These are phyloP conservation scores for Agrotis ipsilon DNA, from an alignment of 2,888 invertebrate species.

Conservation along the genomic window DNA sequence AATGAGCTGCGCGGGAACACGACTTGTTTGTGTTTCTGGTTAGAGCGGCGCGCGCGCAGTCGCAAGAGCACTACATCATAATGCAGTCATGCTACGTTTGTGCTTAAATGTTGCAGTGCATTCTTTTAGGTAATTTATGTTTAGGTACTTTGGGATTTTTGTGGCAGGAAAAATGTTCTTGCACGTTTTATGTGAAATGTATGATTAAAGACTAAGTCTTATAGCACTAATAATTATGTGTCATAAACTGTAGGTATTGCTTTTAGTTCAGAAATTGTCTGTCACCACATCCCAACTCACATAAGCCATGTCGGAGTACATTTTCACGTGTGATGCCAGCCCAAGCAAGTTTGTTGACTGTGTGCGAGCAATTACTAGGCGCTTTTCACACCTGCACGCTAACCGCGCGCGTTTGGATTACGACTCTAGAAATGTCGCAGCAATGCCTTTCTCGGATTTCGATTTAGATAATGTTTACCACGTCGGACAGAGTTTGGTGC, in stretches of 20 bases:
- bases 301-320: conserved; percentile 6
- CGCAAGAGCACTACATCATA: conserved; percentile 53
- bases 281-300: not conserved
- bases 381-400: conserved; percentile 88
- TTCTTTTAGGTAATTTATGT: conserved; percentile 29
- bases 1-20: conserved; percentile 80
- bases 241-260: not conserved
- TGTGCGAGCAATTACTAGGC: conserved; percentile 80
- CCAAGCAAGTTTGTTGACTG: conserved; percentile 72
- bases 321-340: conserved; percentile 42
- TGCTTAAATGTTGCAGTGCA: conserved; percentile 63
- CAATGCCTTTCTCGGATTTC: conserved; percentile 72
- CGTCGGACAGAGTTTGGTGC: conserved; percentile 63
- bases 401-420: conserved; percentile 79
- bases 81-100: conserved; percentile 50
- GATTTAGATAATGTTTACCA: conserved; percentile 66
- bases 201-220: not conserved
- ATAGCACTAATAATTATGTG: not conserved
- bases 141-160: conserved; percentile 8
- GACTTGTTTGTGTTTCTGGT: conserved; percentile 79
- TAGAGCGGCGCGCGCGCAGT: conserved; percentile 72
- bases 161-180: not conserved
- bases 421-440: conserved; percentile 82
- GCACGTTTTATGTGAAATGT: not conserved
- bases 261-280: not conserved